Evolutionary conservation across 2,888 invertebrate genomes (phyloP), one percentile per base, ranked within the genome.

Genomic region (Arrhopalites spinosus): DNA sequence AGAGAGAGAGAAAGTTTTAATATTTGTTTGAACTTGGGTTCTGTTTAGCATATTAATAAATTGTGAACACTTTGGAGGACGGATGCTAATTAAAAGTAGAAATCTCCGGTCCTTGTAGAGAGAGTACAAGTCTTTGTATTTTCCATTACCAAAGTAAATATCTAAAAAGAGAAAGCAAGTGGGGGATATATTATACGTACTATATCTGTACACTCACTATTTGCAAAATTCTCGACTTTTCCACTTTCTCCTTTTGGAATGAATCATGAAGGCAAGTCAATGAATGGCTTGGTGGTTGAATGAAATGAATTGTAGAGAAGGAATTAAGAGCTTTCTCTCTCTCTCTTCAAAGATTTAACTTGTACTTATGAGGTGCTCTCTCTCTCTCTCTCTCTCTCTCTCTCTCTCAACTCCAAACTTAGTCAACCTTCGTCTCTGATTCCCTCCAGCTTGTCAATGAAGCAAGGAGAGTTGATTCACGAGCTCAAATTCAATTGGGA

Each of bases 311-410:
- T 20, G 23, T 20, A 23, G 56, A 15, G 17, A 56, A 56, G 23
- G 56, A 56, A 56, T 20, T 56, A 23, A 56, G 23, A 15, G 23
- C 56, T n/a, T 56, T 36, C 36, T 36, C 36, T 36, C 36, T 36
- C 36, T 36, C 36, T 36, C 36, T 36, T 11, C 36, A 36, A 36
- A 36, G 36, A 36, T 36, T 36, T 36, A 36, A 36, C 5, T 36
- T 36, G 11, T 36, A 36, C 36, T 36, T 36, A 36, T 36, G 36
- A 36, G 36, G 11, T 5, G n/a, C 61, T 61, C 23, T 23, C 25
- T 23, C 61, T 61, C 61, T 23, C 61, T 23, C 17, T 23, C 3
- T 23, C 61, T 61, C 61, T 61, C 25, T 61, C 29, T 61, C 61
- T 61, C 61, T 61, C n/a, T 20, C 8, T 29, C 23, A n/a, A 27